Evolutionary conservation across 1,140 invertebrate genomes (phyloP), one percentile per base, ranked within the genome.

Genomic region (Berghia stephanieae): DNA sequence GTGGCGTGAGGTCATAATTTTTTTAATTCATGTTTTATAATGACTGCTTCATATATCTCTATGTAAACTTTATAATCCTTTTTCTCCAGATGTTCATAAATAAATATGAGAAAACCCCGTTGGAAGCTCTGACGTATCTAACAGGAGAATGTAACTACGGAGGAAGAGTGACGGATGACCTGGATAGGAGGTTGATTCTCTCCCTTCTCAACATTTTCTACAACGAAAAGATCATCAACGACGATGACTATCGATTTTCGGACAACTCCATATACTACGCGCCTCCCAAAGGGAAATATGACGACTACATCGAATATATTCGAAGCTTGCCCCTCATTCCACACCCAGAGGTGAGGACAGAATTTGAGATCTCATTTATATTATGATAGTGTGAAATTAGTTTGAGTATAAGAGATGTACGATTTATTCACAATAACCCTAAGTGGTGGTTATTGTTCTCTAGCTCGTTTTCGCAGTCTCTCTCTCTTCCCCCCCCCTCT

Each of bases 281-380:
- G 68, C 95, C 95, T 0, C 80, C 91, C 18, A 91, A 92, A 76
- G 93, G 93, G 38, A 91, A 92, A 76, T 93, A 94, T 80, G 89
- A 93, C 43, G 92, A 92, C n/a, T 93, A 93, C 83, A 84, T 96
- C 31, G 90, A 92, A 24, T 96, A 96, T 84, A 94, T 97, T 75
- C 90, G 91, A 75, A 91, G 89, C 38, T 90, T 97, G 34, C 89
- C 89, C n/a, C 77, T 86, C 27, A 83, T 86, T 24, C 88, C 88
- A 60, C 86, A 89, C 73, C 89, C 89, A 24, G 89, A 90, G 86
- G 88, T 89, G 34, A 13, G 57, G 18, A 60, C 66, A 2, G 60
- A 0, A 63, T 73, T 16, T 27, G 6, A 66, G 43, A 75, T 76
- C n/a, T n/a, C n/a, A n/a, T n/a, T n/a, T n/a, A n/a, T n/a, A n/a